Conservation (phyloP, 2,113 vertebrate genomes). For the Cyanistes caeruleus region DNA sequence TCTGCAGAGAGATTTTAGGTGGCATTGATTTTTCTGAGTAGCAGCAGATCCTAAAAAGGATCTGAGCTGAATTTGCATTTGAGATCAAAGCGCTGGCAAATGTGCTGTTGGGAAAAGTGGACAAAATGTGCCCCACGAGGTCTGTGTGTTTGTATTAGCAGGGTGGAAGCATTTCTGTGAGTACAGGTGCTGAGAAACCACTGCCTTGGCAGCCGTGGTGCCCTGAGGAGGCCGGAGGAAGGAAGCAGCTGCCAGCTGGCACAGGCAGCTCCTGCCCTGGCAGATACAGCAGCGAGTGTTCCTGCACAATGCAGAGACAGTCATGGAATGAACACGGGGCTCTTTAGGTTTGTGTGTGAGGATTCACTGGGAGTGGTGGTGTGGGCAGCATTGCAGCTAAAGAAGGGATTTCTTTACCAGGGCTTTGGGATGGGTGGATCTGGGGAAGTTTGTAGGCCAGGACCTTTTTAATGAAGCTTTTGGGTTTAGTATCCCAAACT, state of each 20-base stretch:
- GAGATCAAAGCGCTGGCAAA: not conserved
- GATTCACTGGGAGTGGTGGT: not conserved
- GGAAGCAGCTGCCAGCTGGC: not conserved
- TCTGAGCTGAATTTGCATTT: not conserved
- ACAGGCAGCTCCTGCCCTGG: not conserved
- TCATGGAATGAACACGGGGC: not conserved
- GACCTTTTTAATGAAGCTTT: not conserved
- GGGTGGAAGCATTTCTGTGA: not conserved
- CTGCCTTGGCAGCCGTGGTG: not conserved
- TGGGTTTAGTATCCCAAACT: accelerated
- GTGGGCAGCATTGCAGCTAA: not conserved
- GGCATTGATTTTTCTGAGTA: not conserved
- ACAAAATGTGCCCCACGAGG: not conserved
- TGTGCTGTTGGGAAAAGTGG: not conserved
- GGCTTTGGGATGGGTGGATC: not conserved
- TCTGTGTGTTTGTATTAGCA: not conserved
- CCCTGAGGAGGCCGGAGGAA: not conserved
- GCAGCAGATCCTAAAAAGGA: not conserved
- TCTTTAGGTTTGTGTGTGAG: not conserved
- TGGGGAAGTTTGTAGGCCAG: not conserved
- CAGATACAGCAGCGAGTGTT: not conserved
- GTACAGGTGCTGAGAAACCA: slow-evolving; percentile 16
- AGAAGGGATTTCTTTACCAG: not conserved
- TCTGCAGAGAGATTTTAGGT: not conserved
- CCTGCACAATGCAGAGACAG: not conserved